Evolutionary conservation across 2,888 invertebrate species (phyloP).

Genomic region (Cosmia pyralina): DNA sequence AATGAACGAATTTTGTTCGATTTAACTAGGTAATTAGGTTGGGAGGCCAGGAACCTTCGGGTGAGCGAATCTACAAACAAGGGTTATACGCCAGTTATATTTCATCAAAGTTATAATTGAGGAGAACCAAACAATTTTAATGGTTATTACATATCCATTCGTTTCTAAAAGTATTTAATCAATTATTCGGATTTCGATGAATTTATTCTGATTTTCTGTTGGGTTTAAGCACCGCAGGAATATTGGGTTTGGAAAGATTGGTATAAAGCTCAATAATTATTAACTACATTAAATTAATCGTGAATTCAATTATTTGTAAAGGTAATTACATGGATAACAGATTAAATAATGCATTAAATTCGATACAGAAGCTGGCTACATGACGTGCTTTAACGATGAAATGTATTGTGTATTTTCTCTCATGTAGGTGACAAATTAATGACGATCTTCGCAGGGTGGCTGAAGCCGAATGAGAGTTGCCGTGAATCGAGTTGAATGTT

Average conservation of each 20-base stretch:
- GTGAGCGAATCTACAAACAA: slow-evolving; percentile 38
- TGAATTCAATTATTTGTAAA: slow-evolving; percentile 33
- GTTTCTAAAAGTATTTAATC: slow-evolving; percentile 29
- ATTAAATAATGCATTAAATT: slow-evolving; percentile 32
- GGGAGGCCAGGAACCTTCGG: slow-evolving; percentile 12
- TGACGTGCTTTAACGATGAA: not conserved
- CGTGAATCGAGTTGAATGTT: no score
- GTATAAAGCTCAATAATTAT: slow-evolving; percentile 28
- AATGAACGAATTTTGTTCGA: slow-evolving; percentile 49
- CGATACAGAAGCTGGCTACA: not conserved
- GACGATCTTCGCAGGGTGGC: no score
- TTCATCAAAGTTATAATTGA: slow-evolving; percentile 51
- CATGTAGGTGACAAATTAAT: no score
- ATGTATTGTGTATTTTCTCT: not conserved
- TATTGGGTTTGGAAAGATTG: slow-evolving; percentile 3
- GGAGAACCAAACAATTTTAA: slow-evolving; percentile 37
- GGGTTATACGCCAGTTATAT: slow-evolving; percentile 43
- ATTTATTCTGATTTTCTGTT: slow-evolving; percentile 28
- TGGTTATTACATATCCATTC: slow-evolving; percentile 21
- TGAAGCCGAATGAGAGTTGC: no score
- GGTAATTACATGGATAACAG: slow-evolving; percentile 17
- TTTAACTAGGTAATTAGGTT: slow-evolving; percentile 48
- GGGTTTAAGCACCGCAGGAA: not conserved
- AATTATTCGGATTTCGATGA: slow-evolving; percentile 19
- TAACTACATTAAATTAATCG: slow-evolving; percentile 28